Base-by-base conservation (phyloP, 1,140 invertebrate species). In the Limonius californicus region DNA sequence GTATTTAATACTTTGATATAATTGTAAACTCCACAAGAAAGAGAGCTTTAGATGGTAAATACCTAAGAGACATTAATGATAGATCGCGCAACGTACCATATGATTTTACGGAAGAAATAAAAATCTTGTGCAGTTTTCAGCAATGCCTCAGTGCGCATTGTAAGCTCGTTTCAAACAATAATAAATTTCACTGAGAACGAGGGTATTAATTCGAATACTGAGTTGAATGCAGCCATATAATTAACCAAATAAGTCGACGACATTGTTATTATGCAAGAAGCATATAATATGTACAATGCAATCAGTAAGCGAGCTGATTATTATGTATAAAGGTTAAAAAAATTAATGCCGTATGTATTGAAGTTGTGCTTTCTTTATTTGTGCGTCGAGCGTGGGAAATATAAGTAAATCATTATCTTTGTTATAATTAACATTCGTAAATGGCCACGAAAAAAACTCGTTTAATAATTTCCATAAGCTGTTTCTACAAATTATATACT, bases 381-480 rank as follows among this genome's bases (percentile, higher is more conserved):
- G n/a, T 14, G 8, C 35, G n/a, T 9, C 35, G 35, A 39, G 35
- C 35, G 35, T 39, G 35, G 35, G 35, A 39, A 39, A 39, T 39
- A 39, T 39, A 39, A 39, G 35, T 39, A 39, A 39, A 39, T 39
- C 35, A 39, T 39, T 39, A 39, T 12, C 35, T 39, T 39, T 39
- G 35, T 39, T 39, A 39, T 39, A 39, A 39, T 39, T 39, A 39
- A 39, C 35, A 39, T 39, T 39, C 35, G 35, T 39, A 39, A 39
- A 39, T 39, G 35, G 35, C n/a, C 35, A 39, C 35, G 9, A 32
- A 32, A 39, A 39, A 39, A 39, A 39, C 35, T 39, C 35, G 35
- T 14, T 39, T 39, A 2, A 39, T 39, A 39, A 39, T 39, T 39
- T 39, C 35, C 35, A 39, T 39, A 39, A 39, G 35, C 35, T 39